Base-by-base conservation (phyloP, 2,797 vertebrate genomes). In the Sebastes jordani region DNA sequence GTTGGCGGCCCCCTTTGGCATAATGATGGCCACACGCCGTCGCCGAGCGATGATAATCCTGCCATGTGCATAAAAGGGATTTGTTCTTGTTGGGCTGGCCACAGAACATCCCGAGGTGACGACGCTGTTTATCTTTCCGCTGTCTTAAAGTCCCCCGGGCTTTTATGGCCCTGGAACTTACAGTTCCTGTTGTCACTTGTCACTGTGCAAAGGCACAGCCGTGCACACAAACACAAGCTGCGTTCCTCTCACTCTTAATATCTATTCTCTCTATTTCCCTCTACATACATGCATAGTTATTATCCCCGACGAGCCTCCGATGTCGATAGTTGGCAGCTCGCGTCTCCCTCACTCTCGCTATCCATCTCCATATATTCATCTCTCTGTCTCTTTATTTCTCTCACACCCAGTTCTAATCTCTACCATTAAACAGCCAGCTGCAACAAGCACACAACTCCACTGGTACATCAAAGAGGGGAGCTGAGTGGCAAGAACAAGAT, bases 81-180 rank as follows among this genome's bases (percentile, higher is more conserved):
- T 95, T 95, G 90, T 89, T 94, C 89, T 88, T 87, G 85, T 91
- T 92, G 90, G 90, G 76, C 85, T 89, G 88, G 87, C 92, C 88
- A 49, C 81, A 76, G 81, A 88, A 83, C 34, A 38, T 94, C 93
- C 91, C 81, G 49, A 75, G 89, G 93, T 89, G 91, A 91, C 78
- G 66, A 88, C 60, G 72, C 87, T 94, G 93, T 95, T 95, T 93
- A 94, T 95, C 92, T 94, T 92, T 90, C 88, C 80, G 72, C 93
- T 88, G 90, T 92, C 89, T 93, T 80, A 80, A 83, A 90, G 89
- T 92, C 84, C 89, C 84, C 71, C 36, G 87, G 86, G 92, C 78
- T 91, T 92, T 91, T 79, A 81, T 86, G 79, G 87, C 82, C 76
- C 83, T 86, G 89, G 86, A 93, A 93, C 89, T 88, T 91, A 61